Percentiles rank a stretch among this genome's conserved stretches.
Conservation (phyloP, 2,888 invertebrate species). For the Formica aserva region DNA sequence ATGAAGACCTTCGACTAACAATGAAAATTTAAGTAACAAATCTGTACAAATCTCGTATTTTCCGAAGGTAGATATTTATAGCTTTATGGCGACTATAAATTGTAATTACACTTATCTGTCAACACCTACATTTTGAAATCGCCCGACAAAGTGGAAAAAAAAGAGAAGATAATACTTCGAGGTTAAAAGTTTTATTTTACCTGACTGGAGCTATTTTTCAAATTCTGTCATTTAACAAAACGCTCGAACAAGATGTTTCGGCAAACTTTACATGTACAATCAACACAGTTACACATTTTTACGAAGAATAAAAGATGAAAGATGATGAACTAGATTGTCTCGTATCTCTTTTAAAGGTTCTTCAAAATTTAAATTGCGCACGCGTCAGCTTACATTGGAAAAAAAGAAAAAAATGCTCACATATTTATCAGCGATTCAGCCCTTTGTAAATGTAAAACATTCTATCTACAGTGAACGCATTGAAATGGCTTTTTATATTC, state of each 20-base stretch:
- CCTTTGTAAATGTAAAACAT: not conserved
- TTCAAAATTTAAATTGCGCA: not conserved
- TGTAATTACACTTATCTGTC: slow-evolving; percentile 74
- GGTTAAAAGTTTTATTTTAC: slow-evolving; percentile 8
- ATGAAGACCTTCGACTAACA: not conserved
- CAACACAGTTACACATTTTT: not conserved
- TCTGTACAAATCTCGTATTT: slow-evolving; percentile 32
- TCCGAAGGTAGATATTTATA: slow-evolving; percentile 64
- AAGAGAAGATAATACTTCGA: not conserved
- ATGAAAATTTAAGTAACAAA: slow-evolving; percentile 55
- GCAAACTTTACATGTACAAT: not conserved
- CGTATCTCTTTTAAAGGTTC: not conserved
- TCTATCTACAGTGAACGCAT: not conserved
- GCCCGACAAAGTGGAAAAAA: slow-evolving; percentile 37
- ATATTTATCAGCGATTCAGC: not conserved
- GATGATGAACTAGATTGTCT: not conserved
- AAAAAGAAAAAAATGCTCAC: not conserved
- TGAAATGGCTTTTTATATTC: slow-evolving; percentile 44
- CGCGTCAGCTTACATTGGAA: not conserved
- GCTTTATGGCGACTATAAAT: slow-evolving; percentile 70
- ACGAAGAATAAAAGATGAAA: not conserved
- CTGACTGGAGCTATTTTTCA: not conserved
- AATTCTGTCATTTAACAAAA: not conserved
- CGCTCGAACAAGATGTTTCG: not conserved
- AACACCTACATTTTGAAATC: slow-evolving; percentile 61